Evolutionary conservation across 2,888 invertebrate species (phyloP).

Genomic region (Amblyjoppa fuscipennis): DNA sequence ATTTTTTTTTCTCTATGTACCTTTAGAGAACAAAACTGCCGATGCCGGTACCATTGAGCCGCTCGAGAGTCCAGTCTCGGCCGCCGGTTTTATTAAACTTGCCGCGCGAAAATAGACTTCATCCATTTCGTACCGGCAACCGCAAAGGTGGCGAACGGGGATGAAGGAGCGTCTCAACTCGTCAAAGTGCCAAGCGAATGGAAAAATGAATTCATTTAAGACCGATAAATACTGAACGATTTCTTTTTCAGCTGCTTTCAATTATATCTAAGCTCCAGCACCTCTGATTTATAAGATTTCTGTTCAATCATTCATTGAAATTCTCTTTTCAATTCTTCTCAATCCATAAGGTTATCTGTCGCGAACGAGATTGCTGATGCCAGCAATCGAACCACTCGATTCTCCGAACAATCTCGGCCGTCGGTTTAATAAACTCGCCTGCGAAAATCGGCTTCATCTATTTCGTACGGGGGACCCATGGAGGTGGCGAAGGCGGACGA

Average conservation of each 20-base stretch:
- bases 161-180: constrained; percentile 28
- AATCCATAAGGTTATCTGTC: not conserved
- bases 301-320: not conserved
- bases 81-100: too few species aligned
- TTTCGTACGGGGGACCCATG: not conserved
- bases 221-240: too few species aligned
- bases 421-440: not conserved
- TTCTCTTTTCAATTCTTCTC: not conserved
- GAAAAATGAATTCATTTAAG: not conserved
- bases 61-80: too few species aligned
- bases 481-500: constrained; percentile 6
- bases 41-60: too few species aligned
- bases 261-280: not conserved
- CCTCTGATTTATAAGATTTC: not conserved
- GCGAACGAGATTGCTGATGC: not conserved
- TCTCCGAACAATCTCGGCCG: not conserved
- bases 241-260: too few species aligned
- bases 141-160: too few species aligned
- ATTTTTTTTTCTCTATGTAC: too few species aligned
- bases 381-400: not conserved
- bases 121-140: too few species aligned
- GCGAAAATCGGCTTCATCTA: constrained; percentile 22
- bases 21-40: too few species aligned
- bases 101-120: too few species aligned
- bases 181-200: constrained; percentile 44